Evolutionary conservation across 1,140 invertebrate genomes (phyloP).

Genomic region (Lepidurus arcticus): DNA sequence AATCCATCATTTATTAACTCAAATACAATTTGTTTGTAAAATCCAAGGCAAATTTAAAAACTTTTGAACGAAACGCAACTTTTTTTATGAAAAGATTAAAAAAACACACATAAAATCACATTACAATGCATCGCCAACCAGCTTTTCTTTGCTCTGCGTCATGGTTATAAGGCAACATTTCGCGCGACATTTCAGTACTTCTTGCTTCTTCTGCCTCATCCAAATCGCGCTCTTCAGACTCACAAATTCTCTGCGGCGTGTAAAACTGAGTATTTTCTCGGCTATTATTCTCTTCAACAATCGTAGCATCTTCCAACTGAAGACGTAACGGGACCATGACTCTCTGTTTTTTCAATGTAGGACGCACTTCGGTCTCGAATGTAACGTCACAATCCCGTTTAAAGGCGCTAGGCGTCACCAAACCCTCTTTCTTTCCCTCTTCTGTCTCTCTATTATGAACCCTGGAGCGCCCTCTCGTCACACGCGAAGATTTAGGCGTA

Average conservation of each 20-base stretch:
- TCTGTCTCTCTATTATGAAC: too few relatives aligned
- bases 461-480: too few relatives aligned
- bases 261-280: background rate
- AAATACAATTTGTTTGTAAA: too few relatives aligned
- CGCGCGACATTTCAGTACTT: background rate
- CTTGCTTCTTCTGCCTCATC: background rate
- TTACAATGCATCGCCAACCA: too few relatives aligned
- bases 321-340: background rate
- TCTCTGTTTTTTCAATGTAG: background rate
- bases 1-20: too few relatives aligned
- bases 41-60: too few relatives aligned
- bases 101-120: too few relatives aligned
- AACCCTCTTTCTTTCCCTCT: background rate
- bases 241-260: background rate
- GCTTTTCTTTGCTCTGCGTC: too few relatives aligned
- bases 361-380: background rate
- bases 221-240: background rate
- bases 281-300: background rate
- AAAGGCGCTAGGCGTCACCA: background rate
- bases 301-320: background rate
- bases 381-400: background rate
- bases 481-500: too few relatives aligned
- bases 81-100: too few relatives aligned
- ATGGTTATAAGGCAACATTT: background rate
- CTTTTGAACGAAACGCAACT: too few relatives aligned